Evolutionary conservation across 2,888 invertebrate genomes (phyloP), one percentile per base, ranked within the genome.

Genomic region (Phalangium opilio): DNA sequence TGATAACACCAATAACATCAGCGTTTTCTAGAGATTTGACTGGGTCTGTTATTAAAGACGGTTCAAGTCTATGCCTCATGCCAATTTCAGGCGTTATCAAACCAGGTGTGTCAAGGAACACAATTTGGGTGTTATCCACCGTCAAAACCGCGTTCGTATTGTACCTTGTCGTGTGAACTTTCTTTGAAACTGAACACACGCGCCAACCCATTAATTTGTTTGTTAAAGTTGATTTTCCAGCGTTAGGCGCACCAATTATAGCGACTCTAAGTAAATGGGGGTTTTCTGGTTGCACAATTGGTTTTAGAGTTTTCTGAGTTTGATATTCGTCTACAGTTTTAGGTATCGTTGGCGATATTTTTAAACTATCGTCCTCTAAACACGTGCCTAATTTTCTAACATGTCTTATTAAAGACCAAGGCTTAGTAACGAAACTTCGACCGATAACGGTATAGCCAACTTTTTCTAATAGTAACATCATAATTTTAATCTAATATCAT

Each of bases 101-200:
- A 20, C 96, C 96, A 2, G 96, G 96, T 3, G 93, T 93, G 62
- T 96, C 96, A 21, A 89, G 70, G 62, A 95, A 84, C 33, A 91
- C 76, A 35, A 96, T 74, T 68, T 96, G 96, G 1, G 83, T 80
- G 50, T 82, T 72, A n/a, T 75, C 76, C 52, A 78, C 70, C 36
- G 76, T 79, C 58, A 75, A 76, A 58, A 90, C 75, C 3, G 83
- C 87, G 58, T 75, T 71, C 2, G 78, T 75, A 54, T 78, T 74
- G 53, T 72, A 73, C 52, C 82, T 75, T 0, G 93, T 93, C 11
- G 91, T 52, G 60, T 96, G 93, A 36, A 90, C 84, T 71, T 89
- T 91, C 39, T 75, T 77, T 1, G 93, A 93, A 4, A 84, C 79
- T 10, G 91, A 81, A 65, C 89, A 89, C 45, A 93, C 77, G 51